Percentiles rank a stretch among this genome's conserved stretches.
phyloP scores from a whole-genome alignment of 2,797 vertebrate species.

The Pseudochirops cupreus region DNA sequence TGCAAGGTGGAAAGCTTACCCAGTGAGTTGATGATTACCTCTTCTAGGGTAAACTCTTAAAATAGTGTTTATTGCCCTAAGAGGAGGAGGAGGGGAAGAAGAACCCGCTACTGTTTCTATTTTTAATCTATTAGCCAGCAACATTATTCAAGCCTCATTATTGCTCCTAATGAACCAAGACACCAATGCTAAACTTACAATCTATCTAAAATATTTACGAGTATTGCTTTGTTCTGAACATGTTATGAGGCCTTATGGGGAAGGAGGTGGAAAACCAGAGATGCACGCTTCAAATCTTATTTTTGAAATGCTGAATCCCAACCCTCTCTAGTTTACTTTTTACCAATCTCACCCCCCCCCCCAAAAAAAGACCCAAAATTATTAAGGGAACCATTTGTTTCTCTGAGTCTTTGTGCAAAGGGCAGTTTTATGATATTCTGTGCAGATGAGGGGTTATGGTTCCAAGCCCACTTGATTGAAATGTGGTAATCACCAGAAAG shows the following conservation, averaged over 20 bases:
- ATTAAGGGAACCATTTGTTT: not conserved
- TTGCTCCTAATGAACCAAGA: conserved; percentile 66
- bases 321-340: conserved; percentile 13
- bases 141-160: conserved; percentile 70
- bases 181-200: conserved; percentile 34
- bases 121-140: conserved; percentile 64
- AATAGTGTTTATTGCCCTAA: conserved; percentile 12
- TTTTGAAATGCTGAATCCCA: conserved; percentile 37
- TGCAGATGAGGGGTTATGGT: not conserved
- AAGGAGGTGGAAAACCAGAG: conserved; percentile 42
- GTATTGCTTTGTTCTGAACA: conserved; percentile 41
- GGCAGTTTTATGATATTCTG: not conserved
- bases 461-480: not conserved
- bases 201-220: conserved; percentile 52
- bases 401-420: not conserved
- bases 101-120: conserved; percentile 39
- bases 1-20: conserved; percentile 13
- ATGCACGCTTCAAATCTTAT: conserved; percentile 37
- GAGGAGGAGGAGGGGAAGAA: not conserved
- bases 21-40: not conserved
- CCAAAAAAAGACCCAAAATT: not conserved
- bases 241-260: conserved; percentile 31
- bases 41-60: conserved; percentile 44
- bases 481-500: not conserved
- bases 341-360: not conserved